These are phyloP conservation scores for Lepilemur septentrionalis DNA, from an alignment of 2,797 vertebrate genomes.

Conservation along the genomic window DNA sequence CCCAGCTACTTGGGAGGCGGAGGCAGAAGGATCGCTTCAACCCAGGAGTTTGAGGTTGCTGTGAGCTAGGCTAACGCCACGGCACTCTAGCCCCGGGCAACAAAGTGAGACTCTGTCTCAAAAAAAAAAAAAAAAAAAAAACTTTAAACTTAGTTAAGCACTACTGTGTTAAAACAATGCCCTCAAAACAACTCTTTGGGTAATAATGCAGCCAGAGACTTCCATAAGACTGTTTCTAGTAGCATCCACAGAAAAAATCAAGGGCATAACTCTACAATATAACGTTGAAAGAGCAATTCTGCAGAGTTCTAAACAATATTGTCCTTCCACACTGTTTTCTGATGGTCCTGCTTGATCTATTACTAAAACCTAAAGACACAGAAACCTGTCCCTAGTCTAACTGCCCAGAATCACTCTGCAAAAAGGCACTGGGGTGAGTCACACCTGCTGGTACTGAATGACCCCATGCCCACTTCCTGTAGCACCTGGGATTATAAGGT, in stretches of 20 bases:
- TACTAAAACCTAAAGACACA: neutral
- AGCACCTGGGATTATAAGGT: neutral
- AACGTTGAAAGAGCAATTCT: neutral
- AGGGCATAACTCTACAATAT: neutral
- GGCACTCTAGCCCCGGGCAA: too few relatives aligned
- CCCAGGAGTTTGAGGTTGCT: too few relatives aligned
- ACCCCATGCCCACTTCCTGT: neutral
- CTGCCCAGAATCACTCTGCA: neutral
- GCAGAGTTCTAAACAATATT: neutral
- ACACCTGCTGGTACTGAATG: neutral
- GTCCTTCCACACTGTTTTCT: neutral
- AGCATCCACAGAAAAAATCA: neutral
- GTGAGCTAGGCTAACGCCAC: too few relatives aligned
- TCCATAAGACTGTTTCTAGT: neutral
- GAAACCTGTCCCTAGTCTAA: neutral
- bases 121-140: neutral
- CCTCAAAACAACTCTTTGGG: neutral
- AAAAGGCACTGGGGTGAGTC: neutral
- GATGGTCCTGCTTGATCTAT: neutral
- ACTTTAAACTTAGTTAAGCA: neutral
- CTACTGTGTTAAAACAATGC: neutral
- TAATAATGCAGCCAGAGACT: neutral
- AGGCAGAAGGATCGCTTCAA: too few relatives aligned
- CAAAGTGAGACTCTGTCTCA: too few relatives aligned
- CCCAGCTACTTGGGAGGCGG: too few relatives aligned